phyloP scores from a whole-genome alignment of 1,140 invertebrate species.

The Drosophila pectinifera region DNA sequence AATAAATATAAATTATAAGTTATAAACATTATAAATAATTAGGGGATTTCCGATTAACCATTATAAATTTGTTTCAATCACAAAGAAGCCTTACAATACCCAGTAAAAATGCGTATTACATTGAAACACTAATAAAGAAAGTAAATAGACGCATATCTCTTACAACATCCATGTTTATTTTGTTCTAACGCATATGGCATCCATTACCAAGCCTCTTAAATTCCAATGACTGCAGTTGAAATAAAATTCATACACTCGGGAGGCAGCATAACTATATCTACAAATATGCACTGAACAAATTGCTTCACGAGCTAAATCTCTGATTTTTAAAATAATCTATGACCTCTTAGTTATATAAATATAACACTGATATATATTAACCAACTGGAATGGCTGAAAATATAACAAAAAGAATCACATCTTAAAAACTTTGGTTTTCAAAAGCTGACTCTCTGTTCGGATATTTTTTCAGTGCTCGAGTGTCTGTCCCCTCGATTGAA shows the following conservation, averaged over 20 bases:
- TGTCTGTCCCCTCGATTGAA: slow-evolving; percentile 20
- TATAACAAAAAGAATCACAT: no score
- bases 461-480: neutral
- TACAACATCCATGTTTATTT: neutral
- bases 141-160: neutral
- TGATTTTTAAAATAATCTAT: neutral
- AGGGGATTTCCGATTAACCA: no score
- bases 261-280: slow-evolving; percentile 8
- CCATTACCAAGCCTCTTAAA: slow-evolving; percentile 20
- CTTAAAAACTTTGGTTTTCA: no score
- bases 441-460: no score
- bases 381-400: neutral
- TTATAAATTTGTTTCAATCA: neutral
- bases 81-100: neutral
- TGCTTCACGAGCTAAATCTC: accelerated
- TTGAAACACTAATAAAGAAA: slow-evolving; percentile 5
- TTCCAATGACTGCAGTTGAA: slow-evolving; percentile 15
- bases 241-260: slow-evolving; percentile 19
- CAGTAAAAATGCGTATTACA: neutral
- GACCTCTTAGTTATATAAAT: no score
- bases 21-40: neutral
- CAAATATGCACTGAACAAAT: slow-evolving; percentile 1
- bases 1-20: neutral
- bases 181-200: slow-evolving; percentile 22
- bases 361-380: accelerated